Base-by-base conservation (phyloP, 2,888 invertebrate species). In the Arctia plantaginis region DNA sequence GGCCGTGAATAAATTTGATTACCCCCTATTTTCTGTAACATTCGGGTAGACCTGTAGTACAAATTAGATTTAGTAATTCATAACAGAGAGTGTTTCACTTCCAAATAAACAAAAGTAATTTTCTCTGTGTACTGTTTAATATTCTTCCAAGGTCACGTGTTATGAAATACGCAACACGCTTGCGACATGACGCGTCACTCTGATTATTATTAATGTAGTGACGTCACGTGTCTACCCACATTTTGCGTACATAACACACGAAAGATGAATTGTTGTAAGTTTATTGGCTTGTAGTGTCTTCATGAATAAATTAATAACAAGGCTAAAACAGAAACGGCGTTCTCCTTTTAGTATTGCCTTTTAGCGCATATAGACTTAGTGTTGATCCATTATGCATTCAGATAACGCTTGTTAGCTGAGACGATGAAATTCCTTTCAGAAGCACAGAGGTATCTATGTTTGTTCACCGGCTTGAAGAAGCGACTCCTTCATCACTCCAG, bases 121-220 rank as follows among this genome's bases (percentile, higher is more conserved):
- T 30, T 41, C 20, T 62, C 35, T 30, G 20, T 41, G 20, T 30
- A 33, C 47, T n/a, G 62, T 64, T 64, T 71, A 33, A 68, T 69
- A 66, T 73, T 69, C 47, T 51, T 20, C 30, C 69, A 82, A 82
- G 85, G 85, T 77, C 77, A 65, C 73, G 66, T 72, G 76, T 78
- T 73, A 76, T 77, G 84, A 77, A 82, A 77, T 86, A 80, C 78
- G 78, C 77, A 77, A 82, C 77, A 75, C 68, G 65, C 41, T 69
- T 27, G 84, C 74, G 80, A 80, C 82, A 80, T 51, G 65, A 65
- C 66, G 75, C 74, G 81, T 79, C 78, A 75, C 78, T 72, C 76
- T 84, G 84, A 85, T 85, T 85, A 80, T 82, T 85, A 85, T 84
- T 84, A 84, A 85, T 85, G 84, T 72, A 74, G 69, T 79, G 84